These are phyloP conservation scores for Bellardia bayeri DNA, from an alignment of 2,888 invertebrate genomes.

Conservation along the genomic window DNA sequence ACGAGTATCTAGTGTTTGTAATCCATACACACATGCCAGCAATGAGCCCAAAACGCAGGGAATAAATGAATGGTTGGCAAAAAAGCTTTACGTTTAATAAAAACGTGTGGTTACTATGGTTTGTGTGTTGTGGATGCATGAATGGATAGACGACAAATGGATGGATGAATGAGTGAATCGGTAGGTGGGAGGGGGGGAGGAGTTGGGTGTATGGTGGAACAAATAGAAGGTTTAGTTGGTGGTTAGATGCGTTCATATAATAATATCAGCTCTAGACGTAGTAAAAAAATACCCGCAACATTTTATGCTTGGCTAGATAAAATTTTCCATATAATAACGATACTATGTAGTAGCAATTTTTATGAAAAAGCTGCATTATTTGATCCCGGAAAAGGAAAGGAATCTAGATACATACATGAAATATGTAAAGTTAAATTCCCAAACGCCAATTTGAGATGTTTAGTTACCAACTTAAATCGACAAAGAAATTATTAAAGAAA, in stretches of 20 bases:
- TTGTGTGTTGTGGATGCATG: constrained; percentile 54
- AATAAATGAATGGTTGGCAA: neutral
- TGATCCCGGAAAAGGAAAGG: constrained; percentile 19
- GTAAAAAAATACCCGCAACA: constrained; percentile 60
- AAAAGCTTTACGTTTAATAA: constrained; percentile 69
- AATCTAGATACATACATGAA: constrained; percentile 31
- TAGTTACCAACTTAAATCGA: constrained; percentile 50
- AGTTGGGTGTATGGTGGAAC: neutral
- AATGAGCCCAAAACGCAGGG: constrained; percentile 34
- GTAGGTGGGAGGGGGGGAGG: too few relatives aligned
- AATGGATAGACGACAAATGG: constrained; percentile 25
- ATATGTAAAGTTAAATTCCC: constrained; percentile 59
- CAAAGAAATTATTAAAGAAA: neutral
- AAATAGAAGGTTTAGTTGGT: constrained; percentile 43
- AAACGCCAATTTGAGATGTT: constrained; percentile 65
- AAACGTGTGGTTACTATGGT: constrained; percentile 72
- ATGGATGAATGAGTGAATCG: neutral
- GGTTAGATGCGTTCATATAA: constrained; percentile 59
- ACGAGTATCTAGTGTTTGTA: constrained; percentile 16
- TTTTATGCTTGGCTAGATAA: constrained; percentile 70
- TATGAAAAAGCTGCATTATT: constrained; percentile 22
- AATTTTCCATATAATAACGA: constrained; percentile 56
- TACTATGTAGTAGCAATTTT: constrained; percentile 46
- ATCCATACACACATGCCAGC: constrained; percentile 34
- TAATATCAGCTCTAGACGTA: constrained; percentile 53